Percentiles rank a stretch among this genome's conserved stretches.
Conservation (phyloP, 2,888 invertebrate genomes). For the Chrysolina haemoptera region DNA sequence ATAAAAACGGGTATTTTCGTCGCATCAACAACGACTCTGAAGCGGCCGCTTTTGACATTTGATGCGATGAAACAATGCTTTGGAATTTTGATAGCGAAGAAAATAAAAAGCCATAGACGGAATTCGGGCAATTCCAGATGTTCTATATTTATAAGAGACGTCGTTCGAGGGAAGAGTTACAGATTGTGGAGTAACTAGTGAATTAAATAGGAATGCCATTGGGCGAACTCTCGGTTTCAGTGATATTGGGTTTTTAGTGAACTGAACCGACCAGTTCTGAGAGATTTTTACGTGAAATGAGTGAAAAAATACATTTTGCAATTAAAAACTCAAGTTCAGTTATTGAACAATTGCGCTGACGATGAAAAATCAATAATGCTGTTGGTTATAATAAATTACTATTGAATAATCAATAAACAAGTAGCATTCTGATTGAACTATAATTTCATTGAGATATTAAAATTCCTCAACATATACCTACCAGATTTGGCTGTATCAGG, state of each 20-base stretch:
- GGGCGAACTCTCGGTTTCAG: neutral
- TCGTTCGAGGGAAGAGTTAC: slow-evolving; percentile 15
- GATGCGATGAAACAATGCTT: slow-evolving; percentile 30
- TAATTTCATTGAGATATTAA: too few species aligned
- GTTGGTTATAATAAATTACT: too few species aligned
- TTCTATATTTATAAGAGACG: slow-evolving; percentile 26
- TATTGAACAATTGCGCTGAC: too few species aligned
- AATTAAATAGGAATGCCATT: slow-evolving; percentile 10
- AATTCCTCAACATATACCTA: too few species aligned
- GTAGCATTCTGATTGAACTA: too few species aligned
- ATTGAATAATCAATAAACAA: too few species aligned
- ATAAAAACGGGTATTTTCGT: slow-evolving; percentile 24
- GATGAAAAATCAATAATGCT: too few species aligned
- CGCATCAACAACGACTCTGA: slow-evolving; percentile 22
- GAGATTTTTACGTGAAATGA: neutral
- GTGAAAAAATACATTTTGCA: neutral
- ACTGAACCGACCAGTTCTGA: neutral
- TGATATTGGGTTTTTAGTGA: slow-evolving; percentile 7
- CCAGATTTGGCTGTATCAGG: too few species aligned
- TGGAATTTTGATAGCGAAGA: slow-evolving; percentile 27
- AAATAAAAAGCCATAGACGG: slow-evolving; percentile 23
- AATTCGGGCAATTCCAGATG: slow-evolving; percentile 24
- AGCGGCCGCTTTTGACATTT: slow-evolving; percentile 25
- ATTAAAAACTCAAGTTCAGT: too few species aligned
- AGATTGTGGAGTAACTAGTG: slow-evolving; percentile 10